phyloP scores from a whole-genome alignment of 2,113 vertebrate species.

The Ellobius talpinus region DNA sequence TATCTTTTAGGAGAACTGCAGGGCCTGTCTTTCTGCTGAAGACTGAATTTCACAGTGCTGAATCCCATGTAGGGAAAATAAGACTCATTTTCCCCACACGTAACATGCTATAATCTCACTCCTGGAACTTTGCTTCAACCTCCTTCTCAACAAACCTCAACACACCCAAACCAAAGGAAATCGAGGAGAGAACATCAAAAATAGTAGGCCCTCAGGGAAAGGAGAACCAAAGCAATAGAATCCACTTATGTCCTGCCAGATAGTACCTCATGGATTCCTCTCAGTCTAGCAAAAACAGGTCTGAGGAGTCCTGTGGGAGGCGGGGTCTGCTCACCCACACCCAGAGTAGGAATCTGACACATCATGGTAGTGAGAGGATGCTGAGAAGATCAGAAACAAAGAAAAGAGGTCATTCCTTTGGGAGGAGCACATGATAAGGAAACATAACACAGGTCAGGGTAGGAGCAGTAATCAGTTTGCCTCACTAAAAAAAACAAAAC shows the following conservation, averaged over 20 bases:
- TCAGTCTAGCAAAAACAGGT: constrained; percentile 69
- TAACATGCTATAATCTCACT: constrained; percentile 77
- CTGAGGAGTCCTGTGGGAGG: constrained; percentile 65
- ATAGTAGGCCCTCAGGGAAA: constrained; percentile 56
- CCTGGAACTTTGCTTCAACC: constrained; percentile 66
- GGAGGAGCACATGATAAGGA: constrained; percentile 46
- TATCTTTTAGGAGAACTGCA: constrained; percentile 81
- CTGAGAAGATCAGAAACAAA: constrained; percentile 66
- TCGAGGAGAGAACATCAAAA: constrained; percentile 64
- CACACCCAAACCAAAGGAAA: constrained; percentile 71
- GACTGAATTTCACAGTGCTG: constrained; percentile 84
- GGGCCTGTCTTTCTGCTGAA: constrained; percentile 76
- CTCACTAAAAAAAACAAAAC: constrained; percentile 56
- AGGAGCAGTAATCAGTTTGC: constrained; percentile 59
- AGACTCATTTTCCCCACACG: constrained; percentile 78
- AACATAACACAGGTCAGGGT: constrained; percentile 56
- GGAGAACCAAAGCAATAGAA: constrained; percentile 69
- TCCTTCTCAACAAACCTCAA: constrained; percentile 68
- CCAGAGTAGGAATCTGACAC: constrained; percentile 68
- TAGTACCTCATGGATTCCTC: constrained; percentile 81
- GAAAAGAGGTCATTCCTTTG: constrained; percentile 57
- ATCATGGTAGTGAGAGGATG: constrained; percentile 66
- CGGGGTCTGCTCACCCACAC: constrained; percentile 58
- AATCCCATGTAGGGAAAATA: constrained; percentile 80
- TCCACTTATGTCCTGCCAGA: constrained; percentile 72